Percentiles rank a stretch among this genome's conserved stretches.
Evolutionary conservation across 2,797 vertebrate genomes (phyloP).

Genomic region (Rachycentron canadum): DNA sequence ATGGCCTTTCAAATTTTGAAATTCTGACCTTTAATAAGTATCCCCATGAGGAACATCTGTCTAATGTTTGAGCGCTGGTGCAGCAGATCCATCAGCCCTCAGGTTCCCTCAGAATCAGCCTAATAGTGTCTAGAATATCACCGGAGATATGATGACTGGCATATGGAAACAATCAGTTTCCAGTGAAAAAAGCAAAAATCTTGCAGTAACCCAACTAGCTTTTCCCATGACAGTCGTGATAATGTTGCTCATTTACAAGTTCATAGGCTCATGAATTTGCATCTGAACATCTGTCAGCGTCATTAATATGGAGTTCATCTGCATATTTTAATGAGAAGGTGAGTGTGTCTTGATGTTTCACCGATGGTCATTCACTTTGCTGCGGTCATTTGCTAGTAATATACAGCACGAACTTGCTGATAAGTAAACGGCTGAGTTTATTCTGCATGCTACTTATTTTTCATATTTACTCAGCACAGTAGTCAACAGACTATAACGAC

Average conservation of each 20-base stretch:
- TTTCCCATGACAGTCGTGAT: conserved; percentile 39
- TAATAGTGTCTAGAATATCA: conserved; percentile 18
- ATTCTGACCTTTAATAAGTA: conserved; percentile 68
- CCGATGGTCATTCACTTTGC: conserved; percentile 13
- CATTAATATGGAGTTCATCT: conserved; percentile 55
- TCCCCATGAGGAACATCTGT: conserved; percentile 48
- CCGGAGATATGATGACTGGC: conserved; percentile 20
- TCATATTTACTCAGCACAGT: conserved; percentile 5
- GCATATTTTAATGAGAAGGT: conserved; percentile 62
- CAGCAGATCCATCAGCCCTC: conserved; percentile 37
- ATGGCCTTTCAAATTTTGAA: conserved; percentile 59
- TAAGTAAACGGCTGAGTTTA: not conserved
- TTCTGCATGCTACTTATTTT: not conserved
- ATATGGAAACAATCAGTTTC: not conserved
- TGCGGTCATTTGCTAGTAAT: not conserved
- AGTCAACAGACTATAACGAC: not conserved
- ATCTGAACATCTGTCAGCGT: conserved; percentile 62
- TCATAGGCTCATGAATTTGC: conserved; percentile 53
- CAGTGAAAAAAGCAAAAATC: not conserved
- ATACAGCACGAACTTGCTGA: too few species aligned
- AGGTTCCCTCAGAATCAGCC: conserved; percentile 10
- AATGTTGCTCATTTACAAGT: conserved; percentile 64
- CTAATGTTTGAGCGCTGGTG: conserved; percentile 41
- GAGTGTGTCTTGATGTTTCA: conserved; percentile 24
- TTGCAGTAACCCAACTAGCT: not conserved